Base-by-base conservation (phyloP, 2,113 vertebrate species). In the Thunnus thynnus region DNA sequence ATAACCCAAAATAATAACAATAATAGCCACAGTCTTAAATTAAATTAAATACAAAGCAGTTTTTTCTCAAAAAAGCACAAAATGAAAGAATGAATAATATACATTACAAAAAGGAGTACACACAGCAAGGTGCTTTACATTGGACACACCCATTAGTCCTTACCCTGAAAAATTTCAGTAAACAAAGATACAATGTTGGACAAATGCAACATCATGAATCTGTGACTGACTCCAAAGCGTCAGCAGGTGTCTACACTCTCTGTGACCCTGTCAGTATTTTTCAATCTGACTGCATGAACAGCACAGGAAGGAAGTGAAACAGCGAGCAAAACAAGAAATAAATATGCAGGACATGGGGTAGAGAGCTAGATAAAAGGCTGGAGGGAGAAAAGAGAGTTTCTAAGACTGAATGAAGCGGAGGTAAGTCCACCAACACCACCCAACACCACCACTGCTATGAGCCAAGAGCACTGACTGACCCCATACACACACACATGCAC, bases 321-420 rank as follows among this genome's bases (percentile, higher is more conserved):
- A 9, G 14, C 2, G 17, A 75, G 47, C 13, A 55, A 69, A 78
- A 36, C 48, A 46, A 11, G 41, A 72, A 81, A 84, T 85, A 61
- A 78, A 82, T 84, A 86, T 84, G 76, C 85, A 91, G 18, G 79
- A 81, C 73, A 57, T 1, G 36, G 9, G 8, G 51, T 13, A 62
- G 11, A 80, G 74, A 20, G 61, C 44, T 3, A 20, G 36, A 66
- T 50, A 63, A 78, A 88, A 74, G 83, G 44, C 70, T 67, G 64
- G 5, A 14, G 41, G 18, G 17, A 76, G 13, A 62, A 68, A 67
- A 56, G 56, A 52, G 50, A 65, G 70, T 87, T 88, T 82, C 65
- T 73, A 72, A 67, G 80, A 64, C 57, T 82, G 84, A 91, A 87
- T 88, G 54, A 82, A 87, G 72, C 63, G 41, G 88, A 91, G 84